A percentile compares a stretch with the other conserved stretches of the same genome.
Evolutionary conservation across 92 coral and sea anemone genomes (phyloP).

Genomic region (Paramuricea clavata): DNA sequence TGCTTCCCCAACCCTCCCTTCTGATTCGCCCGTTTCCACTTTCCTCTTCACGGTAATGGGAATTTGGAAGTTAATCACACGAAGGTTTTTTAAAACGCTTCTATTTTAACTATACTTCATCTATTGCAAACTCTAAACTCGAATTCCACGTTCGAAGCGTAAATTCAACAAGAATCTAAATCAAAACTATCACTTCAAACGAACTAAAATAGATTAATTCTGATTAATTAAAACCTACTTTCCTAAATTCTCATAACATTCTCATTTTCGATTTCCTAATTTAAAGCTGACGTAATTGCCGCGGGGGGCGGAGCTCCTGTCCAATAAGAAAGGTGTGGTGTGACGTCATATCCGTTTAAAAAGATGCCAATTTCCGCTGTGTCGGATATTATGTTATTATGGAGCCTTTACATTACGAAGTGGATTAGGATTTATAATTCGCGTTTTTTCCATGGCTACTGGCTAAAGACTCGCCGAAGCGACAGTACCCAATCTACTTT

Average conservation of each 20-base stretch:
- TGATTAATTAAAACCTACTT: not conserved
- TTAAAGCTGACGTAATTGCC: slow-evolving; percentile 27
- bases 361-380: slow-evolving; percentile 25
- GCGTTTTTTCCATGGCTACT: not conserved
- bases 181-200: not conserved
- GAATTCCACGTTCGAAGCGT: not conserved
- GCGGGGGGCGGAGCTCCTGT: slow-evolving; percentile 24
- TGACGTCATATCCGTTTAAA: slow-evolving; percentile 51
- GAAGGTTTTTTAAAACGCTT: not conserved
- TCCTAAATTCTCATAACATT: slow-evolving; percentile 1
- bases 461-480: not conserved
- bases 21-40: slow-evolving; percentile 95
- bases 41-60: slow-evolving; percentile 69
- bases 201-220: not conserved
- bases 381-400: slow-evolving; percentile 1
- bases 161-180: too few relatives aligned
- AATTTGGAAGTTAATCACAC: slow-evolving; percentile 56
- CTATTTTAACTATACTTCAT: not conserved
- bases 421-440: slow-evolving; percentile 6
- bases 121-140: not conserved
- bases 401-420: not conserved
- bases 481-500: not conserved
- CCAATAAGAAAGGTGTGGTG: slow-evolving; percentile 21
- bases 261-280: slow-evolving; percentile 7
- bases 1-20: slow-evolving; percentile 58